These are phyloP conservation scores for Sipunculus nudus DNA, from an alignment of 2,888 invertebrate genomes.

Conservation along the genomic window DNA sequence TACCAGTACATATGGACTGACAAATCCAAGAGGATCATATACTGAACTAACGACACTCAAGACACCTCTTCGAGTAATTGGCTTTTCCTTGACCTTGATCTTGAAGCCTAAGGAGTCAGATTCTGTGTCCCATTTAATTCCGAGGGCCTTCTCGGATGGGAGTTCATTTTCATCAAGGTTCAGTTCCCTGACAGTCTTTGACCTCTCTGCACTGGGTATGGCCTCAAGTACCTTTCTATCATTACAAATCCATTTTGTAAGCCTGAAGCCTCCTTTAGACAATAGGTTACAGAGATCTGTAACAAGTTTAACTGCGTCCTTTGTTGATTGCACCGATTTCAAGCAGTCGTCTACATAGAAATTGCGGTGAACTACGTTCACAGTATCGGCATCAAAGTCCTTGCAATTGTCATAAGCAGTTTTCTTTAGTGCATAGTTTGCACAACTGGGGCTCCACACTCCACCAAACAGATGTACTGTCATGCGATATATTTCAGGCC, in stretches of 20 bases:
- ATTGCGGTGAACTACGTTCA: conserved; percentile 19
- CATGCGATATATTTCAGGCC: neutral
- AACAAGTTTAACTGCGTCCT: conserved; percentile 6
- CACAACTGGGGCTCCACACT: neutral
- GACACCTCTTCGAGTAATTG: conserved; percentile 13
- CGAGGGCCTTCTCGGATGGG: neutral
- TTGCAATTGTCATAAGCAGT: neutral
- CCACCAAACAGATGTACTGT: neutral
- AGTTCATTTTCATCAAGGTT: neutral
- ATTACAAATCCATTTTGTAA: conserved; percentile 21
- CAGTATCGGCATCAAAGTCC: conserved; percentile 5
- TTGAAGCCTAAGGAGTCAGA: conserved; percentile 7
- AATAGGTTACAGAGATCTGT: conserved; percentile 1
- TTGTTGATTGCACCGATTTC: neutral
- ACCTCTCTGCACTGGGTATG: conserved; percentile 4
- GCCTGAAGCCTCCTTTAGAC: conserved; percentile 1
- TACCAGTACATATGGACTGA: conserved; percentile 61
- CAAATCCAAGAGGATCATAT: conserved; percentile 56
- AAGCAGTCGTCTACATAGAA: conserved; percentile 38
- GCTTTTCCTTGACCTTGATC: neutral
- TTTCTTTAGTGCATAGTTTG: conserved; percentile 12
- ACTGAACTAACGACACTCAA: conserved; percentile 10
- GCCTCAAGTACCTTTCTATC: conserved; percentile 8
- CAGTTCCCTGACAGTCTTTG: neutral
- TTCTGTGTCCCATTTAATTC: neutral